A percentile compares a stretch with the other conserved stretches of the same genome.
Evolutionary conservation across 1,140 invertebrate genomes (phyloP).

Genomic region (Euwallacea similis): DNA sequence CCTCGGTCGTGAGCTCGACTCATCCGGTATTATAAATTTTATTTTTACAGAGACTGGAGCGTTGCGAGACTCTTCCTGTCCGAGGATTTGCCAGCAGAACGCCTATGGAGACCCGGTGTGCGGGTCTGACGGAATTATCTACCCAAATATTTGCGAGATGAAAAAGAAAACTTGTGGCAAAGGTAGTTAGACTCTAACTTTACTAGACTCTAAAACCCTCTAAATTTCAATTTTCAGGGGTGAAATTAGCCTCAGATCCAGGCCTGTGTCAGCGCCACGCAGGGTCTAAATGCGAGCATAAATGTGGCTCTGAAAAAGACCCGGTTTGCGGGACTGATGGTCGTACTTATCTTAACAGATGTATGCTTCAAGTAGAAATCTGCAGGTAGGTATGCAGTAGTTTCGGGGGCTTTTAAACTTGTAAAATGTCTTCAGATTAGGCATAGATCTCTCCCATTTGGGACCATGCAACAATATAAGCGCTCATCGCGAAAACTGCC

Average conservation of each 20-base stretch:
- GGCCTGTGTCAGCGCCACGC: constrained; percentile 66
- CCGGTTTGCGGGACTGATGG: constrained; percentile 90
- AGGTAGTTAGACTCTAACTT: constrained; percentile 61
- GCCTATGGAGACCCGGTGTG: constrained; percentile 80
- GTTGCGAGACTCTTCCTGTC: constrained; percentile 68
- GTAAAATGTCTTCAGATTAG: constrained; percentile 55
- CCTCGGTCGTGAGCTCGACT: neutral
- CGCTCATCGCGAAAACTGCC: constrained; percentile 84
- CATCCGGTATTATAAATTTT: constrained; percentile 8
- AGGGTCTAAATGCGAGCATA: constrained; percentile 75
- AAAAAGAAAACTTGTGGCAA: constrained; percentile 88
- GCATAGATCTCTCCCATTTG: constrained; percentile 71
- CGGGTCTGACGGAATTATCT: constrained; percentile 83
- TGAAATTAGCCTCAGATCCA: constrained; percentile 48
- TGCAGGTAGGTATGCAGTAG: constrained; percentile 61
- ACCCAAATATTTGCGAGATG: constrained; percentile 89
- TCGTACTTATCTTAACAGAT: constrained; percentile 85
- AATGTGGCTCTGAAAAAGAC: constrained; percentile 79
- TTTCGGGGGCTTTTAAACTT: neutral
- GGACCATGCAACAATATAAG: constrained; percentile 87
- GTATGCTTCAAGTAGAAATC: constrained; percentile 85
- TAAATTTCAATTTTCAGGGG: constrained; percentile 37
- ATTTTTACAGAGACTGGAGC: constrained; percentile 55
- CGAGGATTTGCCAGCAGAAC: constrained; percentile 75
- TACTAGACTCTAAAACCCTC: neutral